Percentiles rank a stretch among this genome's conserved stretches.
Conservation (phyloP, 2,797 vertebrate genomes). For the Coreius guichenoti region DNA sequence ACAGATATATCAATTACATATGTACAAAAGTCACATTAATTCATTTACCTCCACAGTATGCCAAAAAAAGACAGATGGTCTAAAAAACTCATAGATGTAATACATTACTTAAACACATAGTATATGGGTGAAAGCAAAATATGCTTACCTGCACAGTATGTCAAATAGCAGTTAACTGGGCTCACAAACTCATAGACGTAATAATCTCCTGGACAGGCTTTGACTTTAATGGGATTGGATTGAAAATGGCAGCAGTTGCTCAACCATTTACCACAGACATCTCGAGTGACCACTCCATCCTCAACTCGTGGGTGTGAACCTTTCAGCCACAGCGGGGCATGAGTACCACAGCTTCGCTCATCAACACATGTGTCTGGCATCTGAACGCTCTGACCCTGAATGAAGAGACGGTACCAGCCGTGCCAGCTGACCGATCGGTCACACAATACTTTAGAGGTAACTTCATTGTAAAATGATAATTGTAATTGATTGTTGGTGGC, state of each 20-base stretch:
- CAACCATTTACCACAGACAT: background rate
- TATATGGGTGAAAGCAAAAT: background rate
- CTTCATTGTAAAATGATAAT: background rate
- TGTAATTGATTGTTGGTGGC: background rate
- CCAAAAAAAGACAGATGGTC: background rate
- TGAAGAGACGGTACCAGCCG: background rate
- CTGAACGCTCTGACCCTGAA: background rate
- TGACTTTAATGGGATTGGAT: background rate
- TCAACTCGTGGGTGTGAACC: background rate
- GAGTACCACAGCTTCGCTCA: background rate
- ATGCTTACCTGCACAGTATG: background rate
- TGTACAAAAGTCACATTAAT: background rate
- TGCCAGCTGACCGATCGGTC: accelerated
- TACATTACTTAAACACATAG: background rate
- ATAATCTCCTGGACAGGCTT: background rate
- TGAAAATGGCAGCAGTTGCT: background rate
- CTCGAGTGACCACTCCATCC: background rate
- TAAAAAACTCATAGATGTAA: background rate
- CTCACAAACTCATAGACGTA: background rate
- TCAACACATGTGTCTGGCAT: constrained; percentile 6
- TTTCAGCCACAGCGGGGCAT: background rate
- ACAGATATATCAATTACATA: background rate
- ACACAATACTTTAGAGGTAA: background rate
- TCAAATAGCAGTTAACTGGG: background rate
- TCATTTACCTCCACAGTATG: background rate